phyloP scores from a whole-genome alignment of 2,888 invertebrate species.

The Esperia sulphurella region DNA sequence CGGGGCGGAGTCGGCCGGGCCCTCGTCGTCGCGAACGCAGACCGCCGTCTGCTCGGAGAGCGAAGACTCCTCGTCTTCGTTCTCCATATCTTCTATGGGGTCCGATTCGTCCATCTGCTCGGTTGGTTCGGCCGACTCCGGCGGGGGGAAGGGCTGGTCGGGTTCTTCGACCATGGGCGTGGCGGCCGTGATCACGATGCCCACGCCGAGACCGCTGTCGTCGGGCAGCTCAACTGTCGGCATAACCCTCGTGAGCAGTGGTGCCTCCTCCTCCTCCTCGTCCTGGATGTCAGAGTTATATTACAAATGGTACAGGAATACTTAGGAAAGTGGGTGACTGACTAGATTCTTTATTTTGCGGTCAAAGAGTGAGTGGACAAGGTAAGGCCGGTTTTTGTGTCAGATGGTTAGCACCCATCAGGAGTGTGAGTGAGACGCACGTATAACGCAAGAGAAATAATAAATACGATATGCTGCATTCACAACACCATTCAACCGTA shows the following conservation, averaged over 20 bases:
- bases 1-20: conserved; percentile 79
- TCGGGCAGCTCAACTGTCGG: conserved; percentile 55
- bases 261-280: conserved; percentile 26
- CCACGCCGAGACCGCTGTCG: conserved; percentile 87
- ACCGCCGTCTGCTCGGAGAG: conserved; percentile 72
- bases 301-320: too few relatives aligned
- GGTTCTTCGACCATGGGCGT: conserved; percentile 95
- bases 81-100: conserved; percentile 28
- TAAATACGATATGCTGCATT: too few relatives aligned
- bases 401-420: too few relatives aligned
- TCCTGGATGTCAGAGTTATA: too few relatives aligned
- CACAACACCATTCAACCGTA: too few relatives aligned
- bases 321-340: too few relatives aligned
- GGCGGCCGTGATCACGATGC: conserved; percentile 95
- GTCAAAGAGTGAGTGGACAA: too few relatives aligned
- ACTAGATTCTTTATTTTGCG: too few relatives aligned
- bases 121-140: conserved; percentile 39
- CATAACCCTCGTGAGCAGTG: conserved; percentile 37
- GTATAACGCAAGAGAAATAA: too few relatives aligned
- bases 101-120: conserved; percentile 22
- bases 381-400: too few relatives aligned
- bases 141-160: conserved; percentile 87
- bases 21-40: conserved; percentile 67
- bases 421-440: too few relatives aligned
- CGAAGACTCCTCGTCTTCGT: conserved; percentile 64